These are phyloP conservation scores for Pristionchus maxplancki DNA, from an alignment of 2,888 invertebrate species.

Conservation along the genomic window DNA sequence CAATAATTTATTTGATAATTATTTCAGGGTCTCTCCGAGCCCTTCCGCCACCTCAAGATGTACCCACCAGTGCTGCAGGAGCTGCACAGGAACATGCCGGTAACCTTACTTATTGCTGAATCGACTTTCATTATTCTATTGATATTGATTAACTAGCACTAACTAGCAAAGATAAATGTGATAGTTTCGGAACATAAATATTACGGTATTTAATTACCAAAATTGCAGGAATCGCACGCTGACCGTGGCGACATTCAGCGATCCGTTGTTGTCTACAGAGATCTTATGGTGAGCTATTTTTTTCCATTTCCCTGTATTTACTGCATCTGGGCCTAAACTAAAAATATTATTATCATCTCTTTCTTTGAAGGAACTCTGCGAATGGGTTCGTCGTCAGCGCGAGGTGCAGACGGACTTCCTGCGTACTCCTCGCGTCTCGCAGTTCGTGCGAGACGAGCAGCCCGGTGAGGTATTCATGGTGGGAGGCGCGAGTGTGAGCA, in stretches of 20 bases:
- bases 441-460: neutral
- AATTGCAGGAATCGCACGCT: slow-evolving; percentile 87
- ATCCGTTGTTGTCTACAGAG: slow-evolving; percentile 93
- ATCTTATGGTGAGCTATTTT: slow-evolving; percentile 86
- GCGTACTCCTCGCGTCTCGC: slow-evolving; percentile 43
- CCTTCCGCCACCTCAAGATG: slow-evolving; percentile 94
- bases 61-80: slow-evolving; percentile 91
- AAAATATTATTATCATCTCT: neutral
- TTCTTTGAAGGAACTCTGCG: slow-evolving; percentile 86
- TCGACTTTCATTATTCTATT: too few relatives aligned
- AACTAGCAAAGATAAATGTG: too few relatives aligned
- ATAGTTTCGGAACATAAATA: too few relatives aligned
- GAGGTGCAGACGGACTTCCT: slow-evolving; percentile 96
- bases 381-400: slow-evolving; percentile 91
- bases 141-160: too few relatives aligned
- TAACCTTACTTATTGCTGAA: neutral
- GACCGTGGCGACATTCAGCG: slow-evolving; percentile 97
- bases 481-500: slow-evolving; percentile 18
- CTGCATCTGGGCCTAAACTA: neutral
- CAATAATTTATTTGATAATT: too few relatives aligned
- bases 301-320: neutral
- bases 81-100: slow-evolving; percentile 92
- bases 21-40: slow-evolving; percentile 90
- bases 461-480: neutral
- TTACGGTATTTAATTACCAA: neutral